These are phyloP conservation scores for Podarcis cretensis DNA, from an alignment of 2,113 vertebrate species.

Conservation along the genomic window DNA sequence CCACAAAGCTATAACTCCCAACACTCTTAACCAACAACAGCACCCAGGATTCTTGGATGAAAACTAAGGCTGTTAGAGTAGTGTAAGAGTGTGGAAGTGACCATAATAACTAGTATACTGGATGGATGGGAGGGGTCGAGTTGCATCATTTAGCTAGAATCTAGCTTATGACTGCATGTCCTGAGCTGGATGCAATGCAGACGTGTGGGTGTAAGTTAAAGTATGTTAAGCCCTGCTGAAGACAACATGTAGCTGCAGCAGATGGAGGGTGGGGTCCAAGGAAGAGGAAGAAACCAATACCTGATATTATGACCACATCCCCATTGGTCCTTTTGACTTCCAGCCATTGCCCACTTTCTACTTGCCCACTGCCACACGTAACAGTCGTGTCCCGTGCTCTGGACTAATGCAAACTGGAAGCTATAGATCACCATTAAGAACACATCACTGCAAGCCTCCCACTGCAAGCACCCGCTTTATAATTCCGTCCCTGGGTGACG, in stretches of 20 bases:
- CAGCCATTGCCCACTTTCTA: not conserved
- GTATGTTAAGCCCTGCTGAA: not conserved
- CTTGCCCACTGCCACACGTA: not conserved
- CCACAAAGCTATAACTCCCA: not conserved
- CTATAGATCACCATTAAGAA: constrained; percentile 11
- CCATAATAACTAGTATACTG: not conserved
- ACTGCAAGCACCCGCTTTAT: not conserved
- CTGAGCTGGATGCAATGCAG: not conserved
- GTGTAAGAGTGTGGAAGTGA: not conserved
- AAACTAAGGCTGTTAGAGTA: too few relatives aligned
- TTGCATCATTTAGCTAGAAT: not conserved
- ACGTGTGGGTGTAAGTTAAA: not conserved
- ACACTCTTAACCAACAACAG: not conserved
- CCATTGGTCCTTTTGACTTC: not conserved
- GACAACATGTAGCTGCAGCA: not conserved
- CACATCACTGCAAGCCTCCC: constrained; percentile 15
- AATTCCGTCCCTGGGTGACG: not conserved
- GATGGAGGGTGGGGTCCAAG: not conserved
- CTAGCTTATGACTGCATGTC: not conserved
- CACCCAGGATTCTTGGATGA: too few relatives aligned
- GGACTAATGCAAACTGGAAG: not conserved
- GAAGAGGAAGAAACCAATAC: not conserved
- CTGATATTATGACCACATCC: not conserved
- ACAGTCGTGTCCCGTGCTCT: not conserved
- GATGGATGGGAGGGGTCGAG: not conserved